Evolutionary conservation across 2,797 vertebrate species (phyloP).

Genomic region (Poecilia picta): DNA sequence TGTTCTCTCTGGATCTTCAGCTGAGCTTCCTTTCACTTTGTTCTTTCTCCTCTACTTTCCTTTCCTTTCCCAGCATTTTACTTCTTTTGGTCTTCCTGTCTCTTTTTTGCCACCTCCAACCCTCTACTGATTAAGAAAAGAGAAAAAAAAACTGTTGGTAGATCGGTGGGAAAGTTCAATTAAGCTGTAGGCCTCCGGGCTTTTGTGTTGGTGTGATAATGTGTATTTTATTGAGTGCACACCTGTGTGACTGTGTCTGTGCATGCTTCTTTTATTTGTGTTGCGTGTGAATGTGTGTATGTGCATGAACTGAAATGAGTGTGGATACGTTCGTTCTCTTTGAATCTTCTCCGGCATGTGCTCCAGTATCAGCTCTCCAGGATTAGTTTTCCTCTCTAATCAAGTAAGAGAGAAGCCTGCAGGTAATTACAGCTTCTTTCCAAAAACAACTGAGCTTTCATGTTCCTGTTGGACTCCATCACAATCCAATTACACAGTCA

Average conservation of each 20-base stretch:
- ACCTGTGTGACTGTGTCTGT: constrained; percentile 20
- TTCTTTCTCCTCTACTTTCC: constrained; percentile 15
- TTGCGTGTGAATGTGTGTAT: constrained; percentile 8
- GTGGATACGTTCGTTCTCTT: constrained; percentile 18
- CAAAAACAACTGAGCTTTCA: constrained; percentile 53
- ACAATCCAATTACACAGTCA: constrained; percentile 44
- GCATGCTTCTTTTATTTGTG: constrained; percentile 1
- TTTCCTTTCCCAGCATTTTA: constrained; percentile 22
- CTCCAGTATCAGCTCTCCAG: constrained; percentile 62
- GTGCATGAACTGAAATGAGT: constrained; percentile 2
- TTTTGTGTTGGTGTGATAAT: constrained; percentile 43
- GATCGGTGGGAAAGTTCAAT: constrained; percentile 77
- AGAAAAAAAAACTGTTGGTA: constrained; percentile 39
- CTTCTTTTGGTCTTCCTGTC: constrained; percentile 23
- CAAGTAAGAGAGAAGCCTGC: constrained; percentile 68
- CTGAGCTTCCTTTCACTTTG: constrained; percentile 23
- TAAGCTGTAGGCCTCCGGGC: constrained; percentile 66
- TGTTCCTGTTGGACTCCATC: constrained; percentile 52
- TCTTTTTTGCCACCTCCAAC: constrained; percentile 42
- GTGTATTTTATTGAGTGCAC: constrained; percentile 17
- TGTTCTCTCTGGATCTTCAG: constrained; percentile 41
- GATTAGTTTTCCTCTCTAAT: constrained; percentile 76
- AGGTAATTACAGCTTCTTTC: constrained; percentile 72
- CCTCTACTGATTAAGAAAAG: constrained; percentile 61
- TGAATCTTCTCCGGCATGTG: constrained; percentile 55